Evolutionary conservation across 1,140 invertebrate genomes (phyloP).

Genomic region (Thaumetopoea pityocampa): DNA sequence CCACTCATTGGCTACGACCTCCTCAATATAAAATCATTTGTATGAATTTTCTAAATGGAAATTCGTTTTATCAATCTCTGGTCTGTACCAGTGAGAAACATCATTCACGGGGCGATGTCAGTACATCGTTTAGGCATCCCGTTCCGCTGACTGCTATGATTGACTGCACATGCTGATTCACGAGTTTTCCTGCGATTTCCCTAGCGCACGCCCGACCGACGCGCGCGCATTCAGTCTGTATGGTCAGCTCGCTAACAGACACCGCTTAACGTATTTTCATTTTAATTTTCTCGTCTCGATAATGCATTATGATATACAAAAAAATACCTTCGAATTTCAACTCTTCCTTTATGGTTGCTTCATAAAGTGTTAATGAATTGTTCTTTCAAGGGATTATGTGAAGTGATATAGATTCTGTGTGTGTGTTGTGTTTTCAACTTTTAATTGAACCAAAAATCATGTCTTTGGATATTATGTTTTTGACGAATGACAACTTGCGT

Average conservation of each 20-base stretch:
- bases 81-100: constrained; percentile 2
- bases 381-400: constrained; percentile 21
- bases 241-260: constrained; percentile 23
- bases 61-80: not conserved
- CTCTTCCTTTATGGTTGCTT: constrained; percentile 36
- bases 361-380: constrained; percentile 41
- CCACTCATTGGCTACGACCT: not conserved
- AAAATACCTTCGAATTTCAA: constrained; percentile 27
- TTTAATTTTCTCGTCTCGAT: constrained; percentile 29
- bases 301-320: constrained; percentile 69
- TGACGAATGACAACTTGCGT: constrained; percentile 72
- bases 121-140: constrained; percentile 20
- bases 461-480: constrained; percentile 74
- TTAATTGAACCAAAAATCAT: constrained; percentile 35
- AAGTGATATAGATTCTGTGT: constrained; percentile 16
- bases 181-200: constrained; percentile 65
- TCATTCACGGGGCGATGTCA: not conserved
- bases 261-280: constrained; percentile 12
- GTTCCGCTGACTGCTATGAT: constrained; percentile 33
- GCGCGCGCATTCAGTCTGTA: constrained; percentile 28
- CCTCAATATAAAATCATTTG: not conserved
- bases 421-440: constrained; percentile 21
- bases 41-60: not conserved
- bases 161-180: constrained; percentile 21
- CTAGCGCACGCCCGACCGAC: constrained; percentile 26